Evolutionary conservation across 2,888 invertebrate genomes (phyloP).

Genomic region (Laspeyria flexula): DNA sequence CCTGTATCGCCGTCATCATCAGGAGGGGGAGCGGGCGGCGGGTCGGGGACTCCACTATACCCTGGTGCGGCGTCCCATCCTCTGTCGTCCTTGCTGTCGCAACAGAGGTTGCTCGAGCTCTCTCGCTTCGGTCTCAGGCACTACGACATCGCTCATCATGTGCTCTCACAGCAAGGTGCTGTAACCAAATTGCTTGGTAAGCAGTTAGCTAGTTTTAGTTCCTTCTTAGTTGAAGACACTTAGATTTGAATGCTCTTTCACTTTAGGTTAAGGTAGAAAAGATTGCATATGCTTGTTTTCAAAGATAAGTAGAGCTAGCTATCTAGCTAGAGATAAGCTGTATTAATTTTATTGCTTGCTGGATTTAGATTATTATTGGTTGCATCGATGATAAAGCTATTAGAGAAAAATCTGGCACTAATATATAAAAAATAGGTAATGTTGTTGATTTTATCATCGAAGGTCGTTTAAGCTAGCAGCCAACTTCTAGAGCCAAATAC

Average conservation of each 20-base stretch:
- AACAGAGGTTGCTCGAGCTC: conserved; percentile 92
- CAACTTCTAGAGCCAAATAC: too few species aligned
- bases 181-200: conserved; percentile 96
- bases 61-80: conserved; percentile 86
- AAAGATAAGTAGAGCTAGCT: too few species aligned
- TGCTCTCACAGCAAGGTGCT: conserved; percentile 96
- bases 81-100: conserved; percentile 90
- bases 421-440: too few species aligned
- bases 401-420: too few species aligned
- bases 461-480: too few species aligned
- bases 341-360: too few species aligned
- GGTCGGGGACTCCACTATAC: conserved; percentile 78
- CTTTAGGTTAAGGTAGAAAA: neutral
- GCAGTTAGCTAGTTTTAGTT: conserved; percentile 55
- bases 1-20: conserved; percentile 85
- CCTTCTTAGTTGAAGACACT: neutral
- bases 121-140: conserved; percentile 93
- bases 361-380: too few species aligned
- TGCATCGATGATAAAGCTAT: too few species aligned
- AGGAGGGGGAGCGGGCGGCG: conserved; percentile 76
- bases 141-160: conserved; percentile 96
- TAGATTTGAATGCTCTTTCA: too few species aligned
- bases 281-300: too few species aligned
- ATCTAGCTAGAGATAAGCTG: too few species aligned
- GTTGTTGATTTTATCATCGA: too few species aligned